Evolutionary conservation across 2,797 vertebrate genomes (phyloP).

Genomic region (Morelia viridis): DNA sequence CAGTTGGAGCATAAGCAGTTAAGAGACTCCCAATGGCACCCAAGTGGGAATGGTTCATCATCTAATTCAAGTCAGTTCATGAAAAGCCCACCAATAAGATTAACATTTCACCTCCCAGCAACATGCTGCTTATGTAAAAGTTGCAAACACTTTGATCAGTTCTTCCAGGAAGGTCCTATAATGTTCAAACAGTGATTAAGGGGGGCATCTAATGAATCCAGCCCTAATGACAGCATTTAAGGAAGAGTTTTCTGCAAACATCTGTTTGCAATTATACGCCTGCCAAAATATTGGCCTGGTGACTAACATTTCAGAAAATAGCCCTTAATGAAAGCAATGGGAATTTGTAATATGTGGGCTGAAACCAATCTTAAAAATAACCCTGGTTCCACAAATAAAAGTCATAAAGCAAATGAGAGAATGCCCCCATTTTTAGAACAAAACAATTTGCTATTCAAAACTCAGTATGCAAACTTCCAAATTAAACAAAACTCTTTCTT

Average conservation of each 20-base stretch:
- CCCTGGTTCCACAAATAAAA: slow-evolving; percentile 1
- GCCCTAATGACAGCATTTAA: slow-evolving; percentile 42
- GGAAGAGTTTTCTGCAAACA: slow-evolving; percentile 46
- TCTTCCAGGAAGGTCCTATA: slow-evolving; percentile 40
- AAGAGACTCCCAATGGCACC: too few species aligned
- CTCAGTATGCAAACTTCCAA: neutral
- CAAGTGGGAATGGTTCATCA: neutral
- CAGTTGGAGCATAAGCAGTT: neutral
- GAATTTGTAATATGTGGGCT: slow-evolving; percentile 42
- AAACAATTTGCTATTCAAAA: neutral
- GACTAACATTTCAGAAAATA: slow-evolving; percentile 40
- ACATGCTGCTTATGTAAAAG: neutral
- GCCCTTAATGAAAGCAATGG: slow-evolving; percentile 27
- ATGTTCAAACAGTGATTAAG: slow-evolving; percentile 22
- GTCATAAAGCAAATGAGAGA: neutral
- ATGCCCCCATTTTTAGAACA: neutral
- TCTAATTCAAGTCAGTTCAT: neutral
- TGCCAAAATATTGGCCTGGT: slow-evolving; percentile 43
- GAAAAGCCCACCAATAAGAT: neutral
- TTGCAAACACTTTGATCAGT: slow-evolving; percentile 30
- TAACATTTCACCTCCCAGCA: neutral
- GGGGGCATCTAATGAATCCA: slow-evolving; percentile 27
- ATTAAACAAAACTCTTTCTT: neutral
- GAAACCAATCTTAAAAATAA: slow-evolving; percentile 29
- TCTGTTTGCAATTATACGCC: slow-evolving; percentile 50